These are phyloP conservation scores for Rhogogaster chlorosoma DNA, from an alignment of 2,888 invertebrate genomes.

Conservation along the genomic window DNA sequence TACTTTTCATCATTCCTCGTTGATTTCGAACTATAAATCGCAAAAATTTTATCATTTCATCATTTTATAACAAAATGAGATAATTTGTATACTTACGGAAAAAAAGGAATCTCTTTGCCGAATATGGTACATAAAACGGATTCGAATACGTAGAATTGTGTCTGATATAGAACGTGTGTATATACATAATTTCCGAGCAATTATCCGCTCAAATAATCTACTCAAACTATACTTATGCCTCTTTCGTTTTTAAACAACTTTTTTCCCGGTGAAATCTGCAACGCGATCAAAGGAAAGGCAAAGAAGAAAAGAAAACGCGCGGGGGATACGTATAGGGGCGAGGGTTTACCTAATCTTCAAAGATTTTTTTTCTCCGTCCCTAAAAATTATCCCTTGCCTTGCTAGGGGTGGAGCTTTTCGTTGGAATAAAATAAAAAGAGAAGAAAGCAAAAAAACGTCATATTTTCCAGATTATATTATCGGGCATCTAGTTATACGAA, in stretches of 20 bases:
- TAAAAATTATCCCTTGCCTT: neutral
- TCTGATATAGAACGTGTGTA: too few species aligned
- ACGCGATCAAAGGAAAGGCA: constrained; percentile 13
- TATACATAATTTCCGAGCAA: neutral
- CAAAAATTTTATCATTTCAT: too few species aligned
- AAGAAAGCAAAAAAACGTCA: neutral
- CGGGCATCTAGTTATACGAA: neutral
- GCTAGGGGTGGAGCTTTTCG: too few species aligned
- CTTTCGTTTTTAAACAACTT: neutral
- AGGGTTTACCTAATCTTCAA: constrained; percentile 4
- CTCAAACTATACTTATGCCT: neutral
- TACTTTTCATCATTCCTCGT: too few species aligned
- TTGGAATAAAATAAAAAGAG: neutral
- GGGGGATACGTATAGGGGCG: neutral
- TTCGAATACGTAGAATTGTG: too few species aligned
- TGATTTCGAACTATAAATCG: too few species aligned
- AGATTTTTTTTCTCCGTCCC: constrained; percentile 4
- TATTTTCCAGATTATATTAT: neutral
- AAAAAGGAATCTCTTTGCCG: too few species aligned
- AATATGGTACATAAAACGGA: too few species aligned
- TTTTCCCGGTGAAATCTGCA: neutral
- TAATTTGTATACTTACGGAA: too few species aligned
- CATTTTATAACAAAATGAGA: too few species aligned
- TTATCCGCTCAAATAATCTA: constrained; percentile 15
- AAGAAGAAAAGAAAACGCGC: neutral